Percentiles rank a stretch among this genome's conserved stretches.
phyloP scores from a whole-genome alignment of 2,888 invertebrate genomes.

The Blera fallax region DNA sequence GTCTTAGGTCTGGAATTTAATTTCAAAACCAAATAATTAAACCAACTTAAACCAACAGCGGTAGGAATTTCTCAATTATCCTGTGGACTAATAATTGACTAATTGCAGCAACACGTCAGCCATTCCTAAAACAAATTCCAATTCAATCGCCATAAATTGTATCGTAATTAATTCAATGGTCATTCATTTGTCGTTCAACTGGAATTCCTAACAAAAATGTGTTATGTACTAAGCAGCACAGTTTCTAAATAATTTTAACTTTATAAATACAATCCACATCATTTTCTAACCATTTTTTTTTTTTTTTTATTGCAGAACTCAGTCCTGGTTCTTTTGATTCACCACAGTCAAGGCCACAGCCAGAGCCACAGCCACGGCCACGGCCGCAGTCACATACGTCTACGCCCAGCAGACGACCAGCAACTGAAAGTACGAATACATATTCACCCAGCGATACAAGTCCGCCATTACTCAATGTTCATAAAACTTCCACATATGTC shows the following conservation, averaged over 20 bases:
- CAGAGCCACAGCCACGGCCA: neutral
- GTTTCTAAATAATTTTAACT: neutral
- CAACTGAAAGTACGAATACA: neutral
- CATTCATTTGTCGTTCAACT: neutral
- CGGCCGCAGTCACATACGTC: too few relatives aligned
- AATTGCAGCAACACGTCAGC: too few relatives aligned
- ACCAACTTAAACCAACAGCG: too few relatives aligned
- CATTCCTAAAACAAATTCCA: neutral
- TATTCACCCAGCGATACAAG: neutral
- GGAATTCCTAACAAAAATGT: neutral
- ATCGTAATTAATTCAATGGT: neutral
- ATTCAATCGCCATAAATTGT: neutral
- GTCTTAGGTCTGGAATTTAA: too few relatives aligned
- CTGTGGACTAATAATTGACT: neutral
- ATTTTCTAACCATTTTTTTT: neutral
- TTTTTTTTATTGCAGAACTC: slow-evolving; percentile 9
- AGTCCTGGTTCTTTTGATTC: neutral
- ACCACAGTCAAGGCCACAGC: neutral
- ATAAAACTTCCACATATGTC: too few relatives aligned
- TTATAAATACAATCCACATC: neutral
- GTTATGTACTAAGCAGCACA: too few relatives aligned
- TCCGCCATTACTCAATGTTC: neutral
- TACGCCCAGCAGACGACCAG: neutral
- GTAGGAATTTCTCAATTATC: neutral
- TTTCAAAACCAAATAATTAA: too few relatives aligned